Percentiles rank a stretch among this genome's conserved stretches.
These are phyloP conservation scores for Erythrocercus mccallii DNA, from an alignment of 2,113 vertebrate genomes.

Conservation along the genomic window DNA sequence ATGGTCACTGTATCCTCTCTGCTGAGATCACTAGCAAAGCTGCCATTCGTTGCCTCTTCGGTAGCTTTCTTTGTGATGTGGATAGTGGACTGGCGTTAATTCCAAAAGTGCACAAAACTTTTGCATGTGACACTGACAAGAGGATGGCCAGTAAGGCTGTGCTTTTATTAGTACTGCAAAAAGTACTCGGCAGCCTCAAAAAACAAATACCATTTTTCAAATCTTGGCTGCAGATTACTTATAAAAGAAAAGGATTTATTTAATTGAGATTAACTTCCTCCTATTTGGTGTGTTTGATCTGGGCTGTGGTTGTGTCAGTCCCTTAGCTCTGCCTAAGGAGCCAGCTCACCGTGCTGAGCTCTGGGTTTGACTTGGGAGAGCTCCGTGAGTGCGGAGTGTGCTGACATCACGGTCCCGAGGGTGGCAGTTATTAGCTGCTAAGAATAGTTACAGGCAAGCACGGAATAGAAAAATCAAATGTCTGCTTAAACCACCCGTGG, in stretches of 20 bases:
- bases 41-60: not conserved
- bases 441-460: slow-evolving; percentile 63
- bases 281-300: not conserved
- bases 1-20: not conserved
- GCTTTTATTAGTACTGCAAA: not conserved
- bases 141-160: not conserved
- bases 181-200: not conserved
- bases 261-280: not conserved
- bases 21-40: not conserved
- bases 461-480: slow-evolving; percentile 52
- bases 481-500: slow-evolving; percentile 7
- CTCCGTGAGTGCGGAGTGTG: not conserved
- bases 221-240: not conserved
- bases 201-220: not conserved
- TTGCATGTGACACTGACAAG: not conserved
- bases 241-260: not conserved
- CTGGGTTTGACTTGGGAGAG: slow-evolving; percentile 24
- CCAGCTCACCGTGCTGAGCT: not conserved
- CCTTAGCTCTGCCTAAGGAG: slow-evolving; percentile 8
- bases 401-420: slow-evolving; percentile 58
- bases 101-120: not conserved
- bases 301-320: not conserved
- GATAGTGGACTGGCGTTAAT: not conserved
- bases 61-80: not conserved
- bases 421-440: slow-evolving; percentile 60